Evolutionary conservation across 2,888 invertebrate genomes (phyloP).

Genomic region (Agonopterix heracliana): DNA sequence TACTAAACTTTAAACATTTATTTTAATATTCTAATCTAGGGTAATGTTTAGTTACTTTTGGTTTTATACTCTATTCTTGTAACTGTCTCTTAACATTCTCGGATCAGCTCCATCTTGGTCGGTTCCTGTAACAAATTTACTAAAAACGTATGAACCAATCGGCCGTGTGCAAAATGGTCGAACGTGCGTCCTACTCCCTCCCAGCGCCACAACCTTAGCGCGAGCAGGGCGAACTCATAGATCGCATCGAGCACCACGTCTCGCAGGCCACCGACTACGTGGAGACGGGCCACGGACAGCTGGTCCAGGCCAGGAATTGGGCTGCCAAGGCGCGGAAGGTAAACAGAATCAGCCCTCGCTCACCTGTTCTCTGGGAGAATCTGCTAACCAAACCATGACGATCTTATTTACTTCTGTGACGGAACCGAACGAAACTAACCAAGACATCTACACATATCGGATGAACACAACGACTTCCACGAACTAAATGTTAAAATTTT

Average conservation of each 20-base stretch:
- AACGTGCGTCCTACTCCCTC: constrained; percentile 49
- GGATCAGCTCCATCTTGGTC: constrained; percentile 44
- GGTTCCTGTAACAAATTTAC: constrained; percentile 45
- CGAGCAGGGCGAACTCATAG: constrained; percentile 93
- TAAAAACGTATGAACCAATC: constrained; percentile 68
- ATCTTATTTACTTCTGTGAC: not conserved
- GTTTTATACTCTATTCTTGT: constrained; percentile 20
- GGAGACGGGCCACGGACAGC: constrained; percentile 85
- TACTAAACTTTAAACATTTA: constrained; percentile 17
- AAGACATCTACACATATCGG: not conserved
- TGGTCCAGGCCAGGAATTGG: constrained; percentile 87
- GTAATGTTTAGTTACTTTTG: constrained; percentile 20
- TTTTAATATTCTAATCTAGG: constrained; percentile 24
- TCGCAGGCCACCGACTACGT: constrained; percentile 90
- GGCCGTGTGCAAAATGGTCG: constrained; percentile 35
- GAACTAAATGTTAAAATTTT: too few species aligned
- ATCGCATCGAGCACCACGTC: constrained; percentile 96
- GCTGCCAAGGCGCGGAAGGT: constrained; percentile 94
- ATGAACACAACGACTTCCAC: not conserved
- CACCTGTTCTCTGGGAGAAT: not conserved
- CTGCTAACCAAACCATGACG: not conserved
- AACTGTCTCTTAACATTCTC: constrained; percentile 33
- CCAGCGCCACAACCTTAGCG: constrained; percentile 59
- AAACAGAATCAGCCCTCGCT: constrained; percentile 39
- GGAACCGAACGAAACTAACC: not conserved